Percentiles rank a stretch among this genome's conserved stretches.
These are phyloP conservation scores for Embiotoca jacksoni DNA, from an alignment of 2,113 vertebrate genomes.

Conservation along the genomic window DNA sequence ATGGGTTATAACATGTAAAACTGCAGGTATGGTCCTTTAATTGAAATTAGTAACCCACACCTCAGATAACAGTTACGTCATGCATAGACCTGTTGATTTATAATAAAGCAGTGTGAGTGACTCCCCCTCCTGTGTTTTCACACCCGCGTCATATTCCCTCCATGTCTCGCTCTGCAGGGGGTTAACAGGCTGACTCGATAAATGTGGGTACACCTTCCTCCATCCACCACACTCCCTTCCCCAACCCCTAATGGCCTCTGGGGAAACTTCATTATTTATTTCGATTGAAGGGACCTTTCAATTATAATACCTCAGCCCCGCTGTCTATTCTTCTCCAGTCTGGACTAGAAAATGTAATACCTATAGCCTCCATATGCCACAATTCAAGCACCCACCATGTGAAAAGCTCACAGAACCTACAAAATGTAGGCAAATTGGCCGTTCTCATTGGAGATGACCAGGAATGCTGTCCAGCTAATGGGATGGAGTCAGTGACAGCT, in stretches of 20 bases:
- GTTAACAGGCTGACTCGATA: slow-evolving; percentile 64
- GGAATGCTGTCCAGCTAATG: slow-evolving; percentile 12
- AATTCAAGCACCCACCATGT: slow-evolving; percentile 48
- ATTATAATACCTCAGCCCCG: slow-evolving; percentile 68
- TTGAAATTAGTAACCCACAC: slow-evolving; percentile 1
- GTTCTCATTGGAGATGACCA: slow-evolving; percentile 2
- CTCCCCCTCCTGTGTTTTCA: slow-evolving; percentile 40
- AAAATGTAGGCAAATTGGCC: slow-evolving; percentile 58
- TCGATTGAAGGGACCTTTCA: slow-evolving; percentile 74
- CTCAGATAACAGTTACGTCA: slow-evolving; percentile 21
- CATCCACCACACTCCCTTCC: slow-evolving; percentile 40
- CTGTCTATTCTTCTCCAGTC: slow-evolving; percentile 57
- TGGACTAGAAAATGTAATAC: slow-evolving; percentile 57
- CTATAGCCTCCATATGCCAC: slow-evolving; percentile 46
- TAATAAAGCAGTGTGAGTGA: slow-evolving; percentile 56
- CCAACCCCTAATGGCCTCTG: slow-evolving; percentile 52
- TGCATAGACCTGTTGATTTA: slow-evolving; percentile 35
- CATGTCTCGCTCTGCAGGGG: slow-evolving; percentile 58
- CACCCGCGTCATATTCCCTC: slow-evolving; percentile 57
- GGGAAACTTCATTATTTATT: slow-evolving; percentile 77
- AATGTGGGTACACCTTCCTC: slow-evolving; percentile 54
- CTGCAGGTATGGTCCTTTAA: background rate
- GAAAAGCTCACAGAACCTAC: slow-evolving; percentile 52
- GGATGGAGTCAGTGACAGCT: slow-evolving; percentile 44
- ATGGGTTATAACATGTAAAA: background rate